These are phyloP conservation scores for Aphis craccivora DNA, from an alignment of 1,140 invertebrate genomes.

Conservation along the genomic window DNA sequence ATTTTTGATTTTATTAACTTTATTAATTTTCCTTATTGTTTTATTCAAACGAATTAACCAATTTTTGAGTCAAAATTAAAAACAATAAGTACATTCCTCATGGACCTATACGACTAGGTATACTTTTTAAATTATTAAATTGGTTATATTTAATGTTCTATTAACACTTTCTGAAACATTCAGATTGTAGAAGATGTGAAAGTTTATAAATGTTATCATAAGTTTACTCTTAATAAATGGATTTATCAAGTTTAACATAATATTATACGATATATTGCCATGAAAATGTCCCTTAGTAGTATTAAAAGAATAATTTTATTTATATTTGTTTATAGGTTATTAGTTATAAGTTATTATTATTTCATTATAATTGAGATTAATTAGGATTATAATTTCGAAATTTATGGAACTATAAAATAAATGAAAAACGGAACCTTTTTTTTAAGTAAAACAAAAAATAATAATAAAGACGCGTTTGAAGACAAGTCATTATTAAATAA, in stretches of 20 bases:
- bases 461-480: neutral
- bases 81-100: neutral
- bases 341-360: neutral
- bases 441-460: neutral
- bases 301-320: neutral
- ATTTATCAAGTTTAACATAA: neutral
- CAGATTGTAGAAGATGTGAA: neutral
- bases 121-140: neutral
- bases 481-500: neutral
- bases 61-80: neutral
- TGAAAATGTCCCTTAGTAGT: neutral
- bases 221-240: neutral
- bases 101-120: too few species aligned
- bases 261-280: neutral
- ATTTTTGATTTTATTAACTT: neutral
- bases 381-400: neutral
- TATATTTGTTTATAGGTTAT: neutral
- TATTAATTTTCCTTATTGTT: neutral
- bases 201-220: neutral
- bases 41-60: neutral
- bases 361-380: neutral
- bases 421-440: neutral
- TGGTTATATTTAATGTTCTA: neutral
- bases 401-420: neutral
- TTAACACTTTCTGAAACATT: neutral